Evolutionary conservation across 2,888 invertebrate genomes (phyloP), one percentile per base, ranked within the genome.

Genomic region (Cordilura impudica): DNA sequence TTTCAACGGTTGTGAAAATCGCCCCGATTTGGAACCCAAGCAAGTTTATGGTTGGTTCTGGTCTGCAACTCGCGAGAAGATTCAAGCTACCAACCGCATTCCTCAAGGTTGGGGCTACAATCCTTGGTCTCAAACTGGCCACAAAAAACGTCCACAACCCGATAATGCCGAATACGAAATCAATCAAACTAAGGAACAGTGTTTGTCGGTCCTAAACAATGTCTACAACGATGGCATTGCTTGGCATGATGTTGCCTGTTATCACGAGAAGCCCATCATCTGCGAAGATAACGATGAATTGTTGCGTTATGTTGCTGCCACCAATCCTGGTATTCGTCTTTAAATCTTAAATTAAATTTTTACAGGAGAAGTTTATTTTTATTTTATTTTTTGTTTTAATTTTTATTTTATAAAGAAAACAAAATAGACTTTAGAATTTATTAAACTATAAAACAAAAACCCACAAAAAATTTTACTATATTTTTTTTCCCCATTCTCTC

Each of bases 161-260:
- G 97, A 97, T 90, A 97, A 97, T 89, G 96, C 97, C 0, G 97
- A 97, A 89, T 96, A 94, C 90, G 96, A 96, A 87, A 96, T 96
- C 90, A 96, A 96, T 90, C 93, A 94, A 78, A 97, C 96, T 80
- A 93, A 93, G 81, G 97, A 97, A 89, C 96, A 97, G 39, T 97
- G 97, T 86, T 90, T 97, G 86, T 95, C 96, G 71, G 92, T 97
- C 81, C 92, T 97, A 81, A 97, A 97, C 92, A 97, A 97, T 90
- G 97, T 97, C 6, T 97, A 97, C 92, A 96, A 95, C 87, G 97
- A 97, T 87, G 97, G 97, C 82, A 96, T 97, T 88, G 96, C 95
- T 83, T 97, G 97, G 97, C 97, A 97, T 90, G 97, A 97, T 90
- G 96, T 97, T 66, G 96, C 96, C 82, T 97, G 97, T 90, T 96